Conservation (phyloP, 2,888 invertebrate genomes). For the Drosophila kuntzei region DNA sequence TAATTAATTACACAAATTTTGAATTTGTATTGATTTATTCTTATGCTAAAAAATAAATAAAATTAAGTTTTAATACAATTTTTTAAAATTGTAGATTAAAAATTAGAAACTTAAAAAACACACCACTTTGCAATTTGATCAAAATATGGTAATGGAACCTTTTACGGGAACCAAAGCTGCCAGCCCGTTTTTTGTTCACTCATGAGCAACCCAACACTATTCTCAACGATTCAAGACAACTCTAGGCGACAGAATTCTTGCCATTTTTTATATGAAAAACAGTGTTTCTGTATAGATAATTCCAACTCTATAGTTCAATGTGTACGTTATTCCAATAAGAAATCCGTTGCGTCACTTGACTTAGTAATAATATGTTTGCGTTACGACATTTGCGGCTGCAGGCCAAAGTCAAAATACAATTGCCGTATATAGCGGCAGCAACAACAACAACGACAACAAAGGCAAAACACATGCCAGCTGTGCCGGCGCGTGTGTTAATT, state of each 20-base stretch:
- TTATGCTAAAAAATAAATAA: too few relatives aligned
- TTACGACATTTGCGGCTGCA: slow-evolving; percentile 62
- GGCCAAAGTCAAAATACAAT: slow-evolving; percentile 28
- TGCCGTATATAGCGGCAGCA: slow-evolving; percentile 37
- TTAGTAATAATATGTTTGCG: slow-evolving; percentile 54
- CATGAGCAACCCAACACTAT: too few relatives aligned
- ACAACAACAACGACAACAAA: slow-evolving; percentile 41
- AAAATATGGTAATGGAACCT: too few relatives aligned
- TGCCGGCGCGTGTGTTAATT: slow-evolving; percentile 61
- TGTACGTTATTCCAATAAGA: slow-evolving; percentile 23
- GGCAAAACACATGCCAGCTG: slow-evolving; percentile 67
- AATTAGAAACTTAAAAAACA: too few relatives aligned
- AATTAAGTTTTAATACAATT: too few relatives aligned
- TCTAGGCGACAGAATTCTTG: slow-evolving; percentile 39
- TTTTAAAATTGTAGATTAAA: too few relatives aligned
- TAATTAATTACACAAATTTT: too few relatives aligned
- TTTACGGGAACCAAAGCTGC: too few relatives aligned
- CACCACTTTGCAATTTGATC: too few relatives aligned
- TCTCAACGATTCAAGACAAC: too few relatives aligned
- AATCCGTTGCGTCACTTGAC: slow-evolving; percentile 2
- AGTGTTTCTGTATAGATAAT: slow-evolving; percentile 10
- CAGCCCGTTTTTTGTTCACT: too few relatives aligned
- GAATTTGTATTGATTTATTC: too few relatives aligned
- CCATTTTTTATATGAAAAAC: slow-evolving; percentile 29
- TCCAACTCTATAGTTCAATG: slow-evolving; percentile 28